These are phyloP conservation scores for Drosophila santomea DNA, from an alignment of 1,140 invertebrate genomes.

Conservation along the genomic window DNA sequence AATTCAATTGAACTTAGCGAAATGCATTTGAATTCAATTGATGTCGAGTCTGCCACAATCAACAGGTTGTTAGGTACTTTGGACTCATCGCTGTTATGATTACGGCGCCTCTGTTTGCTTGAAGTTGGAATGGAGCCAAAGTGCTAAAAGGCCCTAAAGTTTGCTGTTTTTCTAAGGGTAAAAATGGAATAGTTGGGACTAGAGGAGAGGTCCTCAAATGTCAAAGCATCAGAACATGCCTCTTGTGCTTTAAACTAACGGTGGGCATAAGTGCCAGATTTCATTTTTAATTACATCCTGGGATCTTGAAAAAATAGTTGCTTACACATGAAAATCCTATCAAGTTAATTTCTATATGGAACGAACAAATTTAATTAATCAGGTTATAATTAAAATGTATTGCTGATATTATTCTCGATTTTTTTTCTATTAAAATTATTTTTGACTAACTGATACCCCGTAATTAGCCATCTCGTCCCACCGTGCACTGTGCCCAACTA, in stretches of 20 bases:
- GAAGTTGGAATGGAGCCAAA: slow-evolving; percentile 33
- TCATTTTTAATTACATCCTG: too few relatives aligned
- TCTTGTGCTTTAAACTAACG: slow-evolving; percentile 2
- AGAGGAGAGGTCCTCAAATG: slow-evolving; percentile 35
- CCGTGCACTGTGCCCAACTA: slow-evolving; percentile 17
- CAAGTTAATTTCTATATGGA: too few relatives aligned
- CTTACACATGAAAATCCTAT: too few relatives aligned
- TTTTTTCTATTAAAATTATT: too few relatives aligned
- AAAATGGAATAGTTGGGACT: slow-evolving; percentile 19
- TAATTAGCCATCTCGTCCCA: slow-evolving; percentile 11
- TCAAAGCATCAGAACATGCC: slow-evolving; percentile 29
- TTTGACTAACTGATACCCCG: background rate
- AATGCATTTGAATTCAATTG: slow-evolving; percentile 74
- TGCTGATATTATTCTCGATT: too few relatives aligned
- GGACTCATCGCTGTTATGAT: slow-evolving; percentile 10
- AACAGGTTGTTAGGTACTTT: slow-evolving; percentile 65
- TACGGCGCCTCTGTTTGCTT: slow-evolving; percentile 24
- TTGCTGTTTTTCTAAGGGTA: slow-evolving; percentile 13
- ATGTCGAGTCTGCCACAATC: slow-evolving; percentile 59
- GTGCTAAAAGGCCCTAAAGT: slow-evolving; percentile 33
- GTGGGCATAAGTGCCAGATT: background rate
- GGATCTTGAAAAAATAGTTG: too few relatives aligned
- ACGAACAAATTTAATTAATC: too few relatives aligned
- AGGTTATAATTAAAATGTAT: too few relatives aligned
- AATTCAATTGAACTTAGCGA: slow-evolving; percentile 72